Evolutionary conservation across 2,888 invertebrate species (phyloP).

Genomic region (Chalcis sispes): DNA sequence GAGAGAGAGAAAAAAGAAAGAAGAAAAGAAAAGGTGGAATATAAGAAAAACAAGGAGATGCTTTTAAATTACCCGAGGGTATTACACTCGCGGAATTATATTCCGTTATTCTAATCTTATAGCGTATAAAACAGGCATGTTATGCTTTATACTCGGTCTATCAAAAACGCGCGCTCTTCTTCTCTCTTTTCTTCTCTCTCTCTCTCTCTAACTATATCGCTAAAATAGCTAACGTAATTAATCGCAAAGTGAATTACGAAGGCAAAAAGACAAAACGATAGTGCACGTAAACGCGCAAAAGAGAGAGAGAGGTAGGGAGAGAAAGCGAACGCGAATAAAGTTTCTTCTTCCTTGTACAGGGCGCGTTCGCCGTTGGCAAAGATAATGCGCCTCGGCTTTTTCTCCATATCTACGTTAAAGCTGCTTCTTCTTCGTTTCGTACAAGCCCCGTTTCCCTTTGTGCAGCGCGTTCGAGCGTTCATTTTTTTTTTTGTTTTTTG

Average conservation of each 20-base stretch:
- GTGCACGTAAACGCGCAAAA: no score
- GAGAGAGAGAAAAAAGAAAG: no score
- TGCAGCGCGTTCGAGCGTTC: not conserved
- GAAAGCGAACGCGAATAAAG: not conserved
- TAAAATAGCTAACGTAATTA: slow-evolving; percentile 15
- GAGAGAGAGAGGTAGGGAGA: not conserved
- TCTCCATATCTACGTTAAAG: not conserved
- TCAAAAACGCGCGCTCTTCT: no score
- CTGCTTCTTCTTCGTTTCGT: not conserved
- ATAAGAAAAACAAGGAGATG: no score
- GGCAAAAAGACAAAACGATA: not conserved
- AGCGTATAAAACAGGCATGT: no score
- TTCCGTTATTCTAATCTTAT: not conserved
- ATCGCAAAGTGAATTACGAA: slow-evolving; percentile 35
- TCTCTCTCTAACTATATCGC: not conserved
- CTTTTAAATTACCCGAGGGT: no score
- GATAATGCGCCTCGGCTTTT: slow-evolving; percentile 31
- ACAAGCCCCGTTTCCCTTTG: not conserved
- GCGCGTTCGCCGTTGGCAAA: not conserved
- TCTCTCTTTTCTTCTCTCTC: no score
- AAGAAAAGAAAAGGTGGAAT: slow-evolving; percentile 12
- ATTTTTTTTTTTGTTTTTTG: not conserved
- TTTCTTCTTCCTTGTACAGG: slow-evolving; percentile 13
- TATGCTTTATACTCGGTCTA: not conserved
- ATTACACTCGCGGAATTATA: not conserved